Evolutionary conservation across 1,140 invertebrate species (phyloP), one percentile per base, ranked within the genome.

Genomic region (Leptinotarsa lineolata): DNA sequence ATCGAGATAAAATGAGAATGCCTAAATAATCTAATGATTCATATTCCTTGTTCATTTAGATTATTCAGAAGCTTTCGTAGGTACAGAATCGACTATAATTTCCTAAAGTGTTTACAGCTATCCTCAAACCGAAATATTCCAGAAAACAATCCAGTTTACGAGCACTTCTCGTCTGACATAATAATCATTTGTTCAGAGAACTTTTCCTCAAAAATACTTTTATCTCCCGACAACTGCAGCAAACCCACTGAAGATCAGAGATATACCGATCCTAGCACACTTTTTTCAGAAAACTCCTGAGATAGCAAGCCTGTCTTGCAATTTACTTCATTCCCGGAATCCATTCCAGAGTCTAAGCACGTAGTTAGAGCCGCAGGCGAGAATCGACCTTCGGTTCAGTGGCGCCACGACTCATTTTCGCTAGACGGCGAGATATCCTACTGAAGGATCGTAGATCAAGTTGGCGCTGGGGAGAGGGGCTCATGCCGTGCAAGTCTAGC

Each of bases 281-380:
- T 71, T 22, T 73, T 69, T 69, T 74, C 68, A 76, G 71, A 77
- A 78, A 78, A 75, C 66, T 72, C 76, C 68, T 68, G 72, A 80
- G 79, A 80, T 80, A 78, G 79, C 76, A 79, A 66, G 76, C 78
- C 73, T 77, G 80, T 76, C 79, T 82, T 79, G 81, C 81, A 82
- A 82, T 83, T 82, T 81, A 83, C 82, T 81, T 81, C 80, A 79
- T 83, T 82, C 80, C 78, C 73, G 73, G 81, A 83, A 83, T 83
- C 81, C 81, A 81, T 82, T 82, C 79, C 77, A 75, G 76, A 78
- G 77, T 74, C 77, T 74, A 76, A 75, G 76, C 81, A 83, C 77
- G 81, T 80, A 81, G 75, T 77, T 78, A 78, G 22, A 59, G 64
- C 39, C 21, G 18, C 39, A 75, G n/a, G 48, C 69, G 48, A 80